Conservation (phyloP, 2,797 vertebrate species). For the Myotis daubentonii region DNA sequence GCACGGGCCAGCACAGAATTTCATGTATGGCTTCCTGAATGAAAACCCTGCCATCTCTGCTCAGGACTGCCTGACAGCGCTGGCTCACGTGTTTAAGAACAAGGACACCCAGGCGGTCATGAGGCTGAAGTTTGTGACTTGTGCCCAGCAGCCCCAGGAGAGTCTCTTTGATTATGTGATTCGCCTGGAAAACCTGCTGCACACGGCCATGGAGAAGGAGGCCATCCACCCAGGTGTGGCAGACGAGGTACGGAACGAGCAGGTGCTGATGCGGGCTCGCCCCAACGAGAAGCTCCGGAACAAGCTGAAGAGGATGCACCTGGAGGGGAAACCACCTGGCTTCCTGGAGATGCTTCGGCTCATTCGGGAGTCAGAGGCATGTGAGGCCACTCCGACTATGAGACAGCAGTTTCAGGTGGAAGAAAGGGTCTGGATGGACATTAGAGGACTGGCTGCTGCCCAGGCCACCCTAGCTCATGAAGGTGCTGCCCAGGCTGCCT, state of each 20-base stretch:
- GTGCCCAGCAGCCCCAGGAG: conserved; percentile 39
- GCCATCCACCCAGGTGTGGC: not conserved
- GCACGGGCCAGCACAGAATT: not conserved
- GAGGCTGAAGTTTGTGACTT: conserved; percentile 21
- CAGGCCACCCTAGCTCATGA: not conserved
- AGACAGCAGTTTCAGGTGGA: not conserved
- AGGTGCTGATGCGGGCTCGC: conserved; percentile 48
- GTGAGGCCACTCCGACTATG: not conserved
- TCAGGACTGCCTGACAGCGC: not conserved
- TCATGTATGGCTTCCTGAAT: conserved; percentile 5
- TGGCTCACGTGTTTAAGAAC: conserved; percentile 45
- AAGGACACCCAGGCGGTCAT: rapidly evolving
- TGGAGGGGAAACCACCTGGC: not conserved
- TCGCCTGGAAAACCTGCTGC: conserved; percentile 59
- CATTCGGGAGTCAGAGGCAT: not conserved
- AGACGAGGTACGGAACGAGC: not conserved
- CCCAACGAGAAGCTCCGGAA: not conserved
- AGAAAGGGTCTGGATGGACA: rapidly evolving
- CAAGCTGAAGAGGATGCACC: not conserved
- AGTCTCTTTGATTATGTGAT: conserved; percentile 28
- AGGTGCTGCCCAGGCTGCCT: not conserved
- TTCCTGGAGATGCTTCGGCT: conserved; percentile 47
- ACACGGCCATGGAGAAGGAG: conserved; percentile 1
- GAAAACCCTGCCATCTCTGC: not conserved
- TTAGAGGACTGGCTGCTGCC: no score